Conservation (phyloP, 2,113 vertebrate species). For the Eurystomus gularis region DNA sequence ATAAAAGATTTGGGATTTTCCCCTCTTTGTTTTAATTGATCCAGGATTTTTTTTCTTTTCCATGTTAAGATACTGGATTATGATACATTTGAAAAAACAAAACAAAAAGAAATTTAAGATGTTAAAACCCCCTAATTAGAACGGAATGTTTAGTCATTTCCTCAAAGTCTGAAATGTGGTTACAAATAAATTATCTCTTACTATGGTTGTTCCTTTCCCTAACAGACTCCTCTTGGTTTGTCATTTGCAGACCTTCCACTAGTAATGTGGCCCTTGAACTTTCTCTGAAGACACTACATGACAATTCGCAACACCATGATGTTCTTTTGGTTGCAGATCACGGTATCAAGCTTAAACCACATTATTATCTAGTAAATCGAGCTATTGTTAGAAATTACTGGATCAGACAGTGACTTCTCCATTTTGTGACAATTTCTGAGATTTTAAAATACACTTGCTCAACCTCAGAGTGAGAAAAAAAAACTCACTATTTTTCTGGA, state of each 20-base stretch:
- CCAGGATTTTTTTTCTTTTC: background rate
- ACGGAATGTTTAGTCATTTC: background rate
- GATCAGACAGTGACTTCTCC: background rate
- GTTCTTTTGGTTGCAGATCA: background rate
- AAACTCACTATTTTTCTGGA: background rate
- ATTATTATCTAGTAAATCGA: background rate
- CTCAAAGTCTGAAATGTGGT: background rate
- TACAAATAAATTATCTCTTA: background rate
- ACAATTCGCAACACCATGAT: background rate
- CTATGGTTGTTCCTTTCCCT: fast-evolving
- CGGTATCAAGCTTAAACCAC: background rate
- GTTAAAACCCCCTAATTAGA: background rate
- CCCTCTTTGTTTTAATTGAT: background rate
- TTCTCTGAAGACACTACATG: background rate
- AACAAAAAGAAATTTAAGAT: background rate
- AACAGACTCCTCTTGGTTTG: background rate
- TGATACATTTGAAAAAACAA: background rate
- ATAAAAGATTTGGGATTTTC: background rate
- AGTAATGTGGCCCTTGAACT: background rate
- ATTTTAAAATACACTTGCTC: background rate
- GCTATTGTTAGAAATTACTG: background rate
- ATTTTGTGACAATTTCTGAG: background rate
- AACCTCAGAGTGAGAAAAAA: background rate
- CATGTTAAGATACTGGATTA: background rate
- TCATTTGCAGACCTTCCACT: background rate